Percentiles rank a stretch among this genome's conserved stretches.
Conservation (phyloP, 2,113 vertebrate genomes). For the Chlorocebus sabaeus region DNA sequence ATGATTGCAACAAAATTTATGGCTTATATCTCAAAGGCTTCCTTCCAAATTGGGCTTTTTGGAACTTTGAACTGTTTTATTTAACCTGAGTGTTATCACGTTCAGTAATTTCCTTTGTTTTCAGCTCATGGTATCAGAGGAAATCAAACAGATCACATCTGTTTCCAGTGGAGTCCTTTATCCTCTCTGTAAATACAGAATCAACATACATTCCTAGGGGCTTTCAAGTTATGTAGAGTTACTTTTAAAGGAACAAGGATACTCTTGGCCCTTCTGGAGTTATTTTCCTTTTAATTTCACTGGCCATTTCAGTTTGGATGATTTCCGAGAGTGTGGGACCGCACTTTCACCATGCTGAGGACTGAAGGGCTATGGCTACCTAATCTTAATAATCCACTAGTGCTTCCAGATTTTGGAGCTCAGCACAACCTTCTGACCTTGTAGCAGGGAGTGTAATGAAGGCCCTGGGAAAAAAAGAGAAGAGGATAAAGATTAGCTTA, state of each 20-base stretch:
- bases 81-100: slow-evolving; percentile 51
- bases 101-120: slow-evolving; percentile 74
- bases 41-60: slow-evolving; percentile 48
- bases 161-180: slow-evolving; percentile 76
- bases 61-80: slow-evolving; percentile 42
- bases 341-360: background rate
- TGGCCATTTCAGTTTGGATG: slow-evolving; percentile 36
- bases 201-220: slow-evolving; percentile 61
- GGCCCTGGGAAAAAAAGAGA: background rate
- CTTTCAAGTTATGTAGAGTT: slow-evolving; percentile 33
- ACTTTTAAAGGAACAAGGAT: slow-evolving; percentile 68
- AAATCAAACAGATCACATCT: slow-evolving; percentile 78
- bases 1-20: slow-evolving; percentile 53
- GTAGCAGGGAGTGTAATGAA: background rate
- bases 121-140: slow-evolving; percentile 61
- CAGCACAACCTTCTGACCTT: background rate
- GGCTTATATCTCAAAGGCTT: slow-evolving; percentile 68
- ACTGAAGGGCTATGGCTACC: background rate
- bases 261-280: slow-evolving; percentile 54
- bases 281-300: slow-evolving; percentile 59
- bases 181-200: slow-evolving; percentile 76
- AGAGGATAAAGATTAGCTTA: background rate
- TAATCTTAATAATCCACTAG: background rate
- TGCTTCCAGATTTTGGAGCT: background rate
- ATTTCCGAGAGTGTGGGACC: background rate